phyloP scores from a whole-genome alignment of 2,797 vertebrate genomes.

The Sardinella longiceps region DNA sequence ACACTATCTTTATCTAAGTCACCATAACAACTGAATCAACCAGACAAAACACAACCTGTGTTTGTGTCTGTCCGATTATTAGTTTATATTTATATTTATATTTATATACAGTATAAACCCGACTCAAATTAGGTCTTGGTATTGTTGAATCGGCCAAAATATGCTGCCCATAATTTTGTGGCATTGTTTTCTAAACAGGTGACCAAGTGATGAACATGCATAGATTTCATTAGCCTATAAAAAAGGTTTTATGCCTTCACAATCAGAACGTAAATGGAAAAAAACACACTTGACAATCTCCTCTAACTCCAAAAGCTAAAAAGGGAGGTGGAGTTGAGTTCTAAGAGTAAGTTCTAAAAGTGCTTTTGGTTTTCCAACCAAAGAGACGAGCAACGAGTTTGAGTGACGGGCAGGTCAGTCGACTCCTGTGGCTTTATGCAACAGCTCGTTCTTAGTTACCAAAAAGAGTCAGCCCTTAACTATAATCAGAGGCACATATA shows the following conservation, averaged over 20 bases:
- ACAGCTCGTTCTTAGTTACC: not conserved
- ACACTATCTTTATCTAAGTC: not conserved
- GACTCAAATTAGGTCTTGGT: not conserved
- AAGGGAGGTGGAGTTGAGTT: not conserved
- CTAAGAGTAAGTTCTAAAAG: not conserved
- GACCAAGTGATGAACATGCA: not conserved
- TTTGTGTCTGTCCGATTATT: not conserved
- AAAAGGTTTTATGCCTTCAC: not conserved
- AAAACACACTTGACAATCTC: not conserved
- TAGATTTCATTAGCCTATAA: not conserved
- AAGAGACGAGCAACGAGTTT: not conserved
- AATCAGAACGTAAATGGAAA: not conserved
- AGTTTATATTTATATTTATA: not conserved
- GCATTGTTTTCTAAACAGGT: not conserved
- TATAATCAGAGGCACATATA: not conserved
- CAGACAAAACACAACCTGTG: slow-evolving; percentile 3
- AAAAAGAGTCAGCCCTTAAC: not conserved
- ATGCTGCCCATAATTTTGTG: not conserved
- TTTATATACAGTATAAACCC: too few relatives aligned
- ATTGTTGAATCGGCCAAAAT: not conserved
- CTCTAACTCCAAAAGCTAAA: not conserved
- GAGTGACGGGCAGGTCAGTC: not conserved
- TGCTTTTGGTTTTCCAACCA: too few relatives aligned
- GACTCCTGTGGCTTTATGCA: not conserved
- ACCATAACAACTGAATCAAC: not conserved